Base-by-base conservation (phyloP, 2,888 invertebrate species). In the Fragum whitleyi region DNA sequence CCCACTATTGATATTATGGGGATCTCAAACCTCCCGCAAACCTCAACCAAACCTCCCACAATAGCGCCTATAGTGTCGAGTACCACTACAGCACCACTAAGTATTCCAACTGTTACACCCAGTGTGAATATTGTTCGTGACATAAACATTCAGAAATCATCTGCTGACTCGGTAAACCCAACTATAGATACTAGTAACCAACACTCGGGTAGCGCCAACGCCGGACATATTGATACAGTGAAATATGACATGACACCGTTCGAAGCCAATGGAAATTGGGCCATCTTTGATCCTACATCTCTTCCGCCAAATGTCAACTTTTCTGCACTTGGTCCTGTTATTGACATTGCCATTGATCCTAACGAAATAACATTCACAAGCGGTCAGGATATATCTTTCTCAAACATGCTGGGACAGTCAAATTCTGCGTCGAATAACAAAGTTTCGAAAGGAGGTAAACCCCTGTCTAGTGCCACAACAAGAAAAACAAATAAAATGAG, bases 211-310 rank as follows among this genome's bases (percentile, higher is more conserved):
- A 28, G 16, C 1, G 26, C 26, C 26, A 57, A n/a, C n/a, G 28
- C 51, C 2, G 68, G 47, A 21, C 67, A 55, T 28, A 14, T 59
- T 2, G 62, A n/a, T 23, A 26, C 14, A 2, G 55, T 78, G 21
- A 59, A 55, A 19, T 78, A 76, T 42, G 84, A 84, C 21, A 73
- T 81, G 72, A 47, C 74, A 9, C 75, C 79, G 2, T 81, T 85
- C 36, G 47, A 67, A 53, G 77, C 78, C 19, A 79, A 84, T 32
- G 78, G 73, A 39, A 85, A 85, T 61, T 85, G 85, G 85, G 85
- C 85, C 26, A 79, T 85, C 59, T 85, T 85, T 75, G 85, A 85
- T 51, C 85, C 85, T 2, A 77, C 79, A 3, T 74, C 81, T 6
- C 16, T 79, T 3, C 67, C 81, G 14, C 47, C 74, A 16, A 51